Base-by-base conservation (phyloP, 2,113 vertebrate species). In the Speoplatyrhinus poulsoni region DNA sequence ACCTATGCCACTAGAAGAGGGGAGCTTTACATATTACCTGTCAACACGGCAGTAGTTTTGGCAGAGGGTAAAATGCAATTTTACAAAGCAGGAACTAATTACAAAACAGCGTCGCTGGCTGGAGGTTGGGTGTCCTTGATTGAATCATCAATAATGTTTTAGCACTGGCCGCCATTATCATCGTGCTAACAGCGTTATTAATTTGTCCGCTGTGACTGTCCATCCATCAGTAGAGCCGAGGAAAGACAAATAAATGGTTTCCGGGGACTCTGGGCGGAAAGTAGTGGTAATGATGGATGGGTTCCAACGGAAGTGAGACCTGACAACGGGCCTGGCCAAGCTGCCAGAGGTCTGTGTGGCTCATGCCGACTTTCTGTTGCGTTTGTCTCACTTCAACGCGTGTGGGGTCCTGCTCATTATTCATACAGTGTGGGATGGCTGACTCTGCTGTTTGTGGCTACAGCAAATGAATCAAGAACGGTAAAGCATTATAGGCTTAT, bases 121-220 rank as follows among this genome's bases (percentile, higher is more conserved):
- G 50, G 64, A 75, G 68, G 70, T 74, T 72, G 70, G 56, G 73
- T 10, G 3, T 26, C 73, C 67, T 64, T 85, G 86, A 91, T 79
- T 87, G 82, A 86, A 85, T 89, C 85, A 90, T 92, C 88, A 88
- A 89, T 91, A 90, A 89, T 65, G 68, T 72, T 90, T 86, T 85
- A 76, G 77, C 68, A 48, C 68, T 8, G 48, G 49, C 73, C 46
- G 48, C 82, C 72, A 84, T 90, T 87, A 85, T 92, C 77, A 72
- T 75, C 9, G 47, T 6, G 16, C 82, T 83, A 79, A 88, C 81
- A 72, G 62, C 65, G 69, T 87, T 88, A 88, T 91, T 90, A 90
- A 92, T 91, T 82, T 65, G 82, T 81, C 73, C 59, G 46, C 61
- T 5, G 60, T 16, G 13, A 67, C 83, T 65, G 50, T 85, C 54